phyloP scores from a whole-genome alignment of 2,113 vertebrate genomes.

The Gambusia affinis region DNA sequence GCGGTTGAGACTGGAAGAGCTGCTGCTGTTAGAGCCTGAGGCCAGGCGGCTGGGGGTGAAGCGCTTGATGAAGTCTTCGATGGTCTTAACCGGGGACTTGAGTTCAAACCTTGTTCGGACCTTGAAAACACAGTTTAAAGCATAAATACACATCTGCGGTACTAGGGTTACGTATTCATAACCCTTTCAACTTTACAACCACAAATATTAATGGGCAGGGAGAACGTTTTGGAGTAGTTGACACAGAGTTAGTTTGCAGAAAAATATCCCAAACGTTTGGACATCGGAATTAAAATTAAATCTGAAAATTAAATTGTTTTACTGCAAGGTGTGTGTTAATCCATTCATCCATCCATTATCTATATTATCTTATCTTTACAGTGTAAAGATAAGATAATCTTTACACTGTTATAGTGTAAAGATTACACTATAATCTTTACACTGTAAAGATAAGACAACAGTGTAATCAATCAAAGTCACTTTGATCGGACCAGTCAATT shows the following conservation, averaged over 20 bases:
- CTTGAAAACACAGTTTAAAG: constrained; percentile 63
- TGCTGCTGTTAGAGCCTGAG: constrained; percentile 89
- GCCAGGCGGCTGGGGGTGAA: constrained; percentile 93
- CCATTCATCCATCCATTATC: not conserved
- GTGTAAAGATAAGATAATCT: too few species aligned
- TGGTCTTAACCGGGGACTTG: constrained; percentile 95
- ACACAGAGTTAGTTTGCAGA: not conserved
- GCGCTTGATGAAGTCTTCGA: constrained; percentile 94
- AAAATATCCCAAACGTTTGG: not conserved
- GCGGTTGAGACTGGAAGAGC: constrained; percentile 87
- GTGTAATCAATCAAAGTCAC: too few species aligned
- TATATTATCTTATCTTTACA: not conserved
- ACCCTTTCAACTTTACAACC: not conserved
- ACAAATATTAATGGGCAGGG: not conserved
- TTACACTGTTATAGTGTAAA: too few species aligned
- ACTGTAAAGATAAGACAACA: too few species aligned
- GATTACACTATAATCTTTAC: too few species aligned
- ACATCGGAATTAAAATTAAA: not conserved
- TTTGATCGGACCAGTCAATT: too few species aligned
- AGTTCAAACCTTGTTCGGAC: constrained; percentile 88
- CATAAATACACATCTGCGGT: not conserved
- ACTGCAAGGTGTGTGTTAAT: not conserved
- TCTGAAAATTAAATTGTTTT: not conserved
- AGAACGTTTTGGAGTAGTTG: not conserved
- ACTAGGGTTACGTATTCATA: not conserved